phyloP scores from a whole-genome alignment of 1,140 invertebrate species.

The Fopius arisanus region DNA sequence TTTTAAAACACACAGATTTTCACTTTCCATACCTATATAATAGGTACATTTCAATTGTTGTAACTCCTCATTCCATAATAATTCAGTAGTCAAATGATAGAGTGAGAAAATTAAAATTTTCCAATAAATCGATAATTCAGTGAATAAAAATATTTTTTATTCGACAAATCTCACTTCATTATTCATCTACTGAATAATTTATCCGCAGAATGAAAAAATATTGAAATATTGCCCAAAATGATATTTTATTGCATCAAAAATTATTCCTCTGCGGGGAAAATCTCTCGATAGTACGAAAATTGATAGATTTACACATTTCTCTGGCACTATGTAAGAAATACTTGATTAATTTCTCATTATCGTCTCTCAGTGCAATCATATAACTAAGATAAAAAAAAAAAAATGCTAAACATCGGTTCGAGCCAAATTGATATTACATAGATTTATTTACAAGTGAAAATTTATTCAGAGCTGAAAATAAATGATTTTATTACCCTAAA shows the following conservation, averaged over 20 bases:
- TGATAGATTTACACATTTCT: background rate
- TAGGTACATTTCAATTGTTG: slow-evolving; percentile 41
- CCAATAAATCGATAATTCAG: too few species aligned
- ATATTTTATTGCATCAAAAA: background rate
- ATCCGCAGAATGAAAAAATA: too few species aligned
- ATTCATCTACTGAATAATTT: too few species aligned
- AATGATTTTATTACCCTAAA: background rate
- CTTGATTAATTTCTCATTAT: background rate
- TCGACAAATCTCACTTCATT: too few species aligned
- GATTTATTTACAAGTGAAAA: background rate
- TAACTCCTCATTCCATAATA: slow-evolving; percentile 27
- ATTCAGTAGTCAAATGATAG: too few species aligned
- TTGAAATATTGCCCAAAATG: background rate
- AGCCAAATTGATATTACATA: background rate
- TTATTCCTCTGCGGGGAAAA: background rate
- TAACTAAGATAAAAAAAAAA: background rate
- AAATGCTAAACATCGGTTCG: background rate
- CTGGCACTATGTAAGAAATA: background rate
- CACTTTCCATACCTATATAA: slow-evolving; percentile 41
- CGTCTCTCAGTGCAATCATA: background rate
- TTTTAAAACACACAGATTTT: slow-evolving; percentile 35
- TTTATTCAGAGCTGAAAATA: background rate
- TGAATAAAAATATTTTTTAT: too few species aligned
- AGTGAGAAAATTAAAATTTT: too few species aligned
- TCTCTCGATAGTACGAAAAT: background rate